Conservation (phyloP, 2,797 vertebrate species). For the Luscinia megarhynchos region DNA sequence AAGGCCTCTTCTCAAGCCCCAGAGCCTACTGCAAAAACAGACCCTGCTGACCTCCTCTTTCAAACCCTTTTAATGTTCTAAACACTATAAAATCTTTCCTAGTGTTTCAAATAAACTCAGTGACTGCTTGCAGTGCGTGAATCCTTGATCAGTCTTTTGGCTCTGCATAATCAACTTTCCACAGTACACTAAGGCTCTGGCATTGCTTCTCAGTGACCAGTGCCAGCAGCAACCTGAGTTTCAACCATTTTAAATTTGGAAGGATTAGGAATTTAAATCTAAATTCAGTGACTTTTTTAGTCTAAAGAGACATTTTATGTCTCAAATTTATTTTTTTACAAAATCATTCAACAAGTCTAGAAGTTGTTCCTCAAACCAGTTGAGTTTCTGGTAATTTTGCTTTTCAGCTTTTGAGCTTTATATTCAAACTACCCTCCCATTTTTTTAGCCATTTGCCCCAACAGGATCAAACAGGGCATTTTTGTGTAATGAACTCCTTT, state of each 20-base stretch:
- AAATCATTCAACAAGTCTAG: neutral
- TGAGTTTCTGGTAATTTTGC: conserved; percentile 1
- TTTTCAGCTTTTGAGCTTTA: neutral
- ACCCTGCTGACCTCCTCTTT: conserved; percentile 36
- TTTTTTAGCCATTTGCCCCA: conserved; percentile 56
- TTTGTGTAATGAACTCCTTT: conserved; percentile 58
- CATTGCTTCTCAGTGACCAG: neutral
- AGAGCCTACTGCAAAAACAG: conserved; percentile 41
- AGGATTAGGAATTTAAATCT: conserved; percentile 16
- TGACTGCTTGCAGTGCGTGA: conserved; percentile 39
- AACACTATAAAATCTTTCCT: conserved; percentile 42
- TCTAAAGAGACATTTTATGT: neutral
- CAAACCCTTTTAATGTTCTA: conserved; percentile 30
- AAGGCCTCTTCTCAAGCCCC: conserved; percentile 36
- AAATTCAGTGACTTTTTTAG: neutral
- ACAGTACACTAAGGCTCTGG: conserved; percentile 37
- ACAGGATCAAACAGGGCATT: conserved; percentile 64
- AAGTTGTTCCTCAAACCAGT: neutral
- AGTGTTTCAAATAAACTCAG: conserved; percentile 50
- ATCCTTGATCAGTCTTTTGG: conserved; percentile 61
- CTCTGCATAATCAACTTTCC: conserved; percentile 53
- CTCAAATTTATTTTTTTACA: neutral
- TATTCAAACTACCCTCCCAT: neutral
- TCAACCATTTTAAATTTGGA: conserved; percentile 21
- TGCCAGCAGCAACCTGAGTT: conserved; percentile 57